These are phyloP conservation scores for Lucifuga dentata DNA, from an alignment of 2,113 vertebrate genomes.

Conservation along the genomic window DNA sequence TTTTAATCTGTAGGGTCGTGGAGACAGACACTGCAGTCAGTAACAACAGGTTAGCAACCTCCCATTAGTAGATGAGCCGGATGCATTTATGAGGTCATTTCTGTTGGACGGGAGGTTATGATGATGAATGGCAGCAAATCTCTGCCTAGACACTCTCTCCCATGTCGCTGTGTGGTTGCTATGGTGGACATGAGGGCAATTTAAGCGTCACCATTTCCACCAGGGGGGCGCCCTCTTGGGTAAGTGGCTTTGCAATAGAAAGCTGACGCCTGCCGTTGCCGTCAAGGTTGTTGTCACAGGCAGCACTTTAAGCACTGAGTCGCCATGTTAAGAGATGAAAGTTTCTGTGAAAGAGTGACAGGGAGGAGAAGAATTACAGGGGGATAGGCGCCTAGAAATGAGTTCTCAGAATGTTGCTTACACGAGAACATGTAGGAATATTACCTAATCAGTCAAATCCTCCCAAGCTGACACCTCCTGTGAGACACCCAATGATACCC, in stretches of 20 bases:
- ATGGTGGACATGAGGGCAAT: slow-evolving; percentile 78
- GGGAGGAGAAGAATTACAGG: slow-evolving; percentile 79
- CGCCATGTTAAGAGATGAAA: slow-evolving; percentile 82
- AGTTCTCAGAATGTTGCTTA: slow-evolving; percentile 84
- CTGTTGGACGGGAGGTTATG: slow-evolving; percentile 67
- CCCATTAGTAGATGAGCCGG: slow-evolving; percentile 71
- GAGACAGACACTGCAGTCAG: slow-evolving; percentile 64
- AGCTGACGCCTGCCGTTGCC: slow-evolving; percentile 82
- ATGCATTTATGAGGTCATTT: slow-evolving; percentile 76
- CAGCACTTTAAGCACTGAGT: slow-evolving; percentile 78
- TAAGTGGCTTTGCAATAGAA: slow-evolving; percentile 84
- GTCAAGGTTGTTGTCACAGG: slow-evolving; percentile 80
- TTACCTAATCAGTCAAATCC: slow-evolving; percentile 88
- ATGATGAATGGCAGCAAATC: slow-evolving; percentile 79
- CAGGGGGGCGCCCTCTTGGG: slow-evolving; percentile 74
- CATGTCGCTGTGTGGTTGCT: slow-evolving; percentile 66
- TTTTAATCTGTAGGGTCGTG: slow-evolving; percentile 26
- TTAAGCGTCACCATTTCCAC: slow-evolving; percentile 78
- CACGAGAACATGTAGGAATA: slow-evolving; percentile 83
- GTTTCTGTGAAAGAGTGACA: slow-evolving; percentile 69
- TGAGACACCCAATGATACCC: slow-evolving; percentile 74
- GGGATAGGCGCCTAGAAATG: slow-evolving; percentile 76
- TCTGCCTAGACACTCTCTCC: slow-evolving; percentile 67
- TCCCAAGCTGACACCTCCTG: slow-evolving; percentile 80
- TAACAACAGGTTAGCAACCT: slow-evolving; percentile 78